Evolutionary conservation across 2,888 invertebrate genomes (phyloP).

Genomic region (Meiosimyza platycephala): DNA sequence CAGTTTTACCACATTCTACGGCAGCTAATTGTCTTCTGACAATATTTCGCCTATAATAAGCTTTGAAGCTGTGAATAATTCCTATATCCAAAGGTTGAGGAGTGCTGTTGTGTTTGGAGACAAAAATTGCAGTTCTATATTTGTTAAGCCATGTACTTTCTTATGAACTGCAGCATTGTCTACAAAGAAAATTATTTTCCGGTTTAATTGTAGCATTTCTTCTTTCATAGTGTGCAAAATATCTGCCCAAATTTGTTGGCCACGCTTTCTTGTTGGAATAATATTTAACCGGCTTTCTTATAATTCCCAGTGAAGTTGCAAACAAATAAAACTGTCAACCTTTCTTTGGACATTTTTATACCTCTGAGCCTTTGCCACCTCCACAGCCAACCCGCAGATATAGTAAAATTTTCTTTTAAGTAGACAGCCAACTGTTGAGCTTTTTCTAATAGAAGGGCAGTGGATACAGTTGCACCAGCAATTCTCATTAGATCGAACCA

Average conservation of each 20-base stretch:
- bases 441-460: neutral
- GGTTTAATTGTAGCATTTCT: constrained; percentile 40
- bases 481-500: neutral
- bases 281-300: constrained; percentile 43
- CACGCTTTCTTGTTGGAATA: neutral
- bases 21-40: constrained; percentile 40
- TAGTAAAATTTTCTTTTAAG: neutral
- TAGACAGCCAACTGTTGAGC: neutral
- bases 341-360: constrained; percentile 33
- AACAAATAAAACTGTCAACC: constrained; percentile 40
- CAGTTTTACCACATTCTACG: constrained; percentile 37
- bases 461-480: neutral
- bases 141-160: constrained; percentile 25
- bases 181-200: constrained; percentile 29
- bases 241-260: too few relatives aligned
- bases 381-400: neutral
- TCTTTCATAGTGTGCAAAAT: constrained; percentile 35
- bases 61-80: constrained; percentile 44
- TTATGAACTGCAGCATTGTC: neutral
- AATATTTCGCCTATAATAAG: constrained; percentile 43
- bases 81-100: constrained; percentile 43
- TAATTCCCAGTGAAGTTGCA: constrained; percentile 3
- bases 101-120: constrained; percentile 42
- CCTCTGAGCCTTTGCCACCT: constrained; percentile 16
- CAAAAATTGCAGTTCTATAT: constrained; percentile 41